Evolutionary conservation across 2,888 invertebrate genomes (phyloP).

Genomic region (Bellardia pandia): DNA sequence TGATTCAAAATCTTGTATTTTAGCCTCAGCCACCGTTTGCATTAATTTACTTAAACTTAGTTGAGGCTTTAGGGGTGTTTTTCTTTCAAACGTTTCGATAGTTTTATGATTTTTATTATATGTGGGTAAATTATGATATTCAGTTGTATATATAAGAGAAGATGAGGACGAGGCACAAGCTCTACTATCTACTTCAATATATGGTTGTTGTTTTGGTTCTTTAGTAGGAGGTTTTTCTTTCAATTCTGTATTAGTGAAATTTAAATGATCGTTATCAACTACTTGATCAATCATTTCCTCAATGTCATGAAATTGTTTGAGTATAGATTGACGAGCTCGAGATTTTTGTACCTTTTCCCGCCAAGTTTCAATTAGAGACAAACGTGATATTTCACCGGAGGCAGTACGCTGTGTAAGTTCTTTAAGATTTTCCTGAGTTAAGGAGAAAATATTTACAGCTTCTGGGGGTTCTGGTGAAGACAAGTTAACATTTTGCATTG

Average conservation of each 20-base stretch:
- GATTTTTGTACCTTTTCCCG: conserved; percentile 82
- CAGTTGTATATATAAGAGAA: conserved; percentile 41
- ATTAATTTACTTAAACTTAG: conserved; percentile 76
- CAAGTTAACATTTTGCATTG: conserved; percentile 46
- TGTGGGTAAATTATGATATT: conserved; percentile 33
- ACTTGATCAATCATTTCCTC: conserved; percentile 79
- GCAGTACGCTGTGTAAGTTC: conserved; percentile 77
- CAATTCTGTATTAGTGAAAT: conserved; percentile 78
- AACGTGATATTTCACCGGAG: conserved; percentile 75
- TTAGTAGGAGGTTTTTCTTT: conserved; percentile 52
- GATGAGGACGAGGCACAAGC: conserved; percentile 51
- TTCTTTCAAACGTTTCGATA: conserved; percentile 19
- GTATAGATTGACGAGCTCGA: conserved; percentile 78
- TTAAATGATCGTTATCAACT: conserved; percentile 78
- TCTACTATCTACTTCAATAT: conserved; percentile 57
- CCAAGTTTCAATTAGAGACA: conserved; percentile 82
- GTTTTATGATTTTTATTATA: conserved; percentile 12
- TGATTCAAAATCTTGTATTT: conserved; percentile 70
- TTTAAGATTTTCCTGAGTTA: conserved; percentile 80
- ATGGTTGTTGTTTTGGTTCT: conserved; percentile 29
- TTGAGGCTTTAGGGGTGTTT: conserved; percentile 65
- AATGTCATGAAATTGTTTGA: conserved; percentile 79
- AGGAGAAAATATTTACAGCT: conserved; percentile 79
- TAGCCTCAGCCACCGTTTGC: conserved; percentile 77
- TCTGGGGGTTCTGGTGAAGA: conserved; percentile 28